Conservation (phyloP, 2,888 invertebrate species). For the Zootermopsis nevadensis region DNA sequence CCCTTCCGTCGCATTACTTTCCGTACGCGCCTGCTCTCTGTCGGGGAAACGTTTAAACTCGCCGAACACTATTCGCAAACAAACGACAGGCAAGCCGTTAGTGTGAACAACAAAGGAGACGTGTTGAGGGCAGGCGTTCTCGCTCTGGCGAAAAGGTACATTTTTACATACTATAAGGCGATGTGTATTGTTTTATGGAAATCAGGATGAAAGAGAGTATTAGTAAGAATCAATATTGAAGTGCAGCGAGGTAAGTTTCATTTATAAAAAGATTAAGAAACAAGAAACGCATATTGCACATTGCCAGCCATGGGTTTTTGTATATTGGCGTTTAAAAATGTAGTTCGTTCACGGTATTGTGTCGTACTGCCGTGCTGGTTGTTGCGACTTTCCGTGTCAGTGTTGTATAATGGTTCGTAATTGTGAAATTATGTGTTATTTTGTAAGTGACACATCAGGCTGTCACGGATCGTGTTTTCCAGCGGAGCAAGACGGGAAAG, state of each 20-base stretch:
- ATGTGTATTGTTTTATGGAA: neutral
- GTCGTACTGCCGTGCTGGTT: neutral
- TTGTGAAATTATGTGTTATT: neutral
- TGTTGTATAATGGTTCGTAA: neutral
- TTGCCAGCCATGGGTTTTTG: conserved; percentile 21
- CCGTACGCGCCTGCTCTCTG: conserved; percentile 50
- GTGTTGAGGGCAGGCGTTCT: conserved; percentile 45
- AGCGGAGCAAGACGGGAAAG: conserved; percentile 16
- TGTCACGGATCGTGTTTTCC: conserved; percentile 35
- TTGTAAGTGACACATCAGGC: conserved; percentile 20
- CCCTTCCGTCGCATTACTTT: conserved; percentile 16
- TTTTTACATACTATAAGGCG: conserved; percentile 26
- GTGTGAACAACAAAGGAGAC: conserved; percentile 51
- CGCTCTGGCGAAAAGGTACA: conserved; percentile 43
- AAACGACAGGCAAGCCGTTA: conserved; percentile 47
- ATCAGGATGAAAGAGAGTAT: neutral
- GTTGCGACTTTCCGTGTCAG: neutral
- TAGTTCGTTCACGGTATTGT: neutral
- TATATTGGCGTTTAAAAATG: neutral
- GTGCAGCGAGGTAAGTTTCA: conserved; percentile 43
- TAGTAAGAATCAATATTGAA: neutral
- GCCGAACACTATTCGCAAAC: conserved; percentile 49
- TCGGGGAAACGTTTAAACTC: conserved; percentile 32
- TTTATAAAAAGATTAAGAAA: conserved; percentile 40
- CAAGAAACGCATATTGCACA: conserved; percentile 28